A percentile compares a stretch with the other conserved stretches of the same genome.
phyloP scores from a whole-genome alignment of 2,113 vertebrate genomes.

The Phycodurus eques region DNA sequence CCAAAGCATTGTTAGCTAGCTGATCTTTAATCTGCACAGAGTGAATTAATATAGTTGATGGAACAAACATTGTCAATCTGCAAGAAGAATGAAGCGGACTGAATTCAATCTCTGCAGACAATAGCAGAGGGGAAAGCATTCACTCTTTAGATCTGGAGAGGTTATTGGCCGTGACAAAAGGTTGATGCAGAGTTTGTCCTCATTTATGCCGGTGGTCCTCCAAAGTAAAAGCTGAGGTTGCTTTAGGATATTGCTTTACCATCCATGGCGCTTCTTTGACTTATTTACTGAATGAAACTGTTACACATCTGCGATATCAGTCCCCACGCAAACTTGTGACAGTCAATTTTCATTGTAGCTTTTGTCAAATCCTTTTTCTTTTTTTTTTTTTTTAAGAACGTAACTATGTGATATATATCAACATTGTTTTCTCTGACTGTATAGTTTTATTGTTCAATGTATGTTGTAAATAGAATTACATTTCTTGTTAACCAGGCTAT shows the following conservation, averaged over 20 bases:
- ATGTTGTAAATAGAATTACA: conserved; percentile 45
- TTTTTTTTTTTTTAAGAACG: conserved; percentile 10
- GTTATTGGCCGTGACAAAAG: conserved; percentile 64
- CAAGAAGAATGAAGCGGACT: conserved; percentile 72
- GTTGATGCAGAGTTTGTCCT: conserved; percentile 64
- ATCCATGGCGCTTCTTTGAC: conserved; percentile 6
- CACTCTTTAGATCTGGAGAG: conserved; percentile 53
- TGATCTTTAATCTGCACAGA: conserved; percentile 68
- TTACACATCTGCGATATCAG: not conserved
- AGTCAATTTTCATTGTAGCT: conserved; percentile 29
- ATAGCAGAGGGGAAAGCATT: conserved; percentile 54
- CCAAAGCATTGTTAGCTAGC: conserved; percentile 71
- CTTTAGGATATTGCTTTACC: conserved; percentile 9
- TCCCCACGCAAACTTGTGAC: not conserved
- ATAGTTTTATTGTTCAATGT: conserved; percentile 45
- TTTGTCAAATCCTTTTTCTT: conserved; percentile 60
- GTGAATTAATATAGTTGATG: conserved; percentile 75
- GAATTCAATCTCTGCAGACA: conserved; percentile 77
- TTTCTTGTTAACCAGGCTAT: conserved; percentile 63
- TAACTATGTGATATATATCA: conserved; percentile 15
- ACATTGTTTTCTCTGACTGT: conserved; percentile 43
- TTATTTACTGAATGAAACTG: conserved; percentile 8
- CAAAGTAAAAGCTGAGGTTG: conserved; percentile 33
- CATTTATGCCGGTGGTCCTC: conserved; percentile 54
- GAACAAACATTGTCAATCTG: conserved; percentile 78